These are phyloP conservation scores for Halichondria panicea DNA, from an alignment of 37 sponge, comb jelly and placozoan genomes.

Conservation along the genomic window DNA sequence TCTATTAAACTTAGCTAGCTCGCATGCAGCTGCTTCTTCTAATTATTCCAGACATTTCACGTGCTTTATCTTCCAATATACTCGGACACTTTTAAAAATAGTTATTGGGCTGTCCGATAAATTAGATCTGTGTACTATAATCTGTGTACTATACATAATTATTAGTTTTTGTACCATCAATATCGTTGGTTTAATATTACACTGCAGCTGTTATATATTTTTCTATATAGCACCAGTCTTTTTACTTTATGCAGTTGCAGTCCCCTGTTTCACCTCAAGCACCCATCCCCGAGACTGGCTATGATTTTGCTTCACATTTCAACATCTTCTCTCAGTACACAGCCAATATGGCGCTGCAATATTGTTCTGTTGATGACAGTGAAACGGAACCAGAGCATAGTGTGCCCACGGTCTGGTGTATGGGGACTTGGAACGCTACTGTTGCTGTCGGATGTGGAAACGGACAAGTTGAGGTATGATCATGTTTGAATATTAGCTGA, in stretches of 20 bases:
- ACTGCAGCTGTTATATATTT: too few relatives aligned
- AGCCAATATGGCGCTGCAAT: slow-evolving; percentile 67
- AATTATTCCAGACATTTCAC: too few relatives aligned
- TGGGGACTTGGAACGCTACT: slow-evolving; percentile 51
- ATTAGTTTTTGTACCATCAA: too few relatives aligned
- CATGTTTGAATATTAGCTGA: background rate
- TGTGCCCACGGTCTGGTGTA: slow-evolving; percentile 70
- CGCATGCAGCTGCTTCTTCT: too few relatives aligned
- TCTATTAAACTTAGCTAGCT: too few relatives aligned
- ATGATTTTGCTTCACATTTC: slow-evolving; percentile 67
- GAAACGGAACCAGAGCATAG: background rate
- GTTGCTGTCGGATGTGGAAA: slow-evolving; percentile 72
- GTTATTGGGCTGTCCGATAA: background rate
- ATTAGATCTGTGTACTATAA: background rate
- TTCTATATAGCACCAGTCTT: too few relatives aligned
- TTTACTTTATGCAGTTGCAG: too few relatives aligned
- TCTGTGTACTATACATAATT: too few relatives aligned
- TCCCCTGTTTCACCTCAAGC: background rate
- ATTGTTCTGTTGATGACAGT: background rate
- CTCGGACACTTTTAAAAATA: too few relatives aligned
- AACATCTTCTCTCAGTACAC: slow-evolving; percentile 75
- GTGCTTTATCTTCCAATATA: too few relatives aligned
- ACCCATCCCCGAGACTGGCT: slow-evolving; percentile 34
- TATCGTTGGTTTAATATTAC: too few relatives aligned
- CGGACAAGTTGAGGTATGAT: slow-evolving; percentile 77